phyloP scores from a whole-genome alignment of 2,888 invertebrate genomes.

The Coronaproctus castanopsis region DNA sequence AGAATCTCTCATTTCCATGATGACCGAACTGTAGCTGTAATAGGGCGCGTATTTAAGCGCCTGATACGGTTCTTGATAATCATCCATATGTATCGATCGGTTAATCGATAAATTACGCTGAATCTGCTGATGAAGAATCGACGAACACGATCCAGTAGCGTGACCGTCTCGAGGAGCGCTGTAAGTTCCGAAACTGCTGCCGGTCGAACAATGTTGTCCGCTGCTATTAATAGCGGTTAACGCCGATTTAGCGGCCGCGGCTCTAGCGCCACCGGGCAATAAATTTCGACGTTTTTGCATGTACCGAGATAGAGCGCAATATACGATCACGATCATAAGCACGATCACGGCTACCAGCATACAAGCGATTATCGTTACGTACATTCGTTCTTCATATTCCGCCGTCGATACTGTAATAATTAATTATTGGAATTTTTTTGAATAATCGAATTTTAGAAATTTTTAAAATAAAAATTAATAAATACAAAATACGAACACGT shows the following conservation, averaged over 20 bases:
- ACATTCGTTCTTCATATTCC: conserved; percentile 46
- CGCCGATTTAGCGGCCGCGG: conserved; percentile 38
- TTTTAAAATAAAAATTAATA: too few species aligned
- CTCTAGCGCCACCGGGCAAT: conserved; percentile 49
- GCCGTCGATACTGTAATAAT: conserved; percentile 37
- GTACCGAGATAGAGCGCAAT: conserved; percentile 48
- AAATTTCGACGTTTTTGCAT: too few species aligned
- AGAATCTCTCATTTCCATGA: conserved; percentile 37
- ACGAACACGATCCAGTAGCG: conserved; percentile 12
- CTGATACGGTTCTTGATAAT: conserved; percentile 62
- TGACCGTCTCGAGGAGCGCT: conserved; percentile 28
- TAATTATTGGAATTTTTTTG: not conserved
- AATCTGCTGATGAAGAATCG: conserved; percentile 28
- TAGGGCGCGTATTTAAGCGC: conserved; percentile 53
- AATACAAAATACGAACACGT: too few species aligned
- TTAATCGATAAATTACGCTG: conserved; percentile 6
- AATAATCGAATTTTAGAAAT: not conserved
- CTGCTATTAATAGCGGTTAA: conserved; percentile 23
- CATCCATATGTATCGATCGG: conserved; percentile 40
- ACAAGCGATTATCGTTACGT: conserved; percentile 58
- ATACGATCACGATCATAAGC: conserved; percentile 43
- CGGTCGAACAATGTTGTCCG: conserved; percentile 18
- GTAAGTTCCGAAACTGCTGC: conserved; percentile 24
- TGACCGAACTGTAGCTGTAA: conserved; percentile 52
- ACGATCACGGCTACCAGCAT: conserved; percentile 52